Base-by-base conservation (phyloP, 2,888 invertebrate genomes). In the Micoletzkya japonica region DNA sequence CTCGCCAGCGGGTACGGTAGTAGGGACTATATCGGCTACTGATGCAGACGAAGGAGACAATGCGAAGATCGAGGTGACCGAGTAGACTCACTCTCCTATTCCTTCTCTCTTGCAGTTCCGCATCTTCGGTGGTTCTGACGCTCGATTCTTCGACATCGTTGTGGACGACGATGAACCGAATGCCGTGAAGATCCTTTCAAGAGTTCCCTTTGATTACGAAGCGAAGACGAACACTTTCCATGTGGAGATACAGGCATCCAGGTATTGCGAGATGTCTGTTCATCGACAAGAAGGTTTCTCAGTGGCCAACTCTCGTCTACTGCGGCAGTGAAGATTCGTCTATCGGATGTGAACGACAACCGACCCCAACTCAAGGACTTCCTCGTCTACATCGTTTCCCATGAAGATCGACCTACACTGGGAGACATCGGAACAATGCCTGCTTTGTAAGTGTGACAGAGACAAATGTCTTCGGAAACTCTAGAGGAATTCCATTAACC, bases 181-280 rank as follows among this genome's bases (percentile, higher is more conserved):
- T 56, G 79, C 79, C 20, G 86, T 87, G 3, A 94, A 95, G 0
- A 93, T 94, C 85, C 88, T 97, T 2, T 94, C 94, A 0, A 90
- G 92, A 89, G 91, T 92, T 0, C 94, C 95, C 83, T 87, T 98
- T 49, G 97, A 98, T 87, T 97, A 95, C 86, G 98, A 98, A 86
- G 93, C 93, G n/a, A 81, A 80, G 54, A 90, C 92, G 73, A 95
- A 95, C 86, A 91, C 91, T 73, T 97, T 92, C 86, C 92, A 93
- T 85, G 87, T 96, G 2, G 90, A 93, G 30, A 90, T 98, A 4
- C 88, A 95, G 69, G 97, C 97, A 1, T 77, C 76, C 63, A 81
- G 79, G 79, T 80, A 20, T 44, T 64, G 14, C 17, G n/a, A n/a
- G n/a, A n/a, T n/a, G n/a, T n/a, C n/a, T n/a, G n/a, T n/a, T n/a